Evolutionary conservation across 2,888 invertebrate genomes (phyloP), one percentile per base, ranked within the genome.

Genomic region (Helobdella robusta): DNA sequence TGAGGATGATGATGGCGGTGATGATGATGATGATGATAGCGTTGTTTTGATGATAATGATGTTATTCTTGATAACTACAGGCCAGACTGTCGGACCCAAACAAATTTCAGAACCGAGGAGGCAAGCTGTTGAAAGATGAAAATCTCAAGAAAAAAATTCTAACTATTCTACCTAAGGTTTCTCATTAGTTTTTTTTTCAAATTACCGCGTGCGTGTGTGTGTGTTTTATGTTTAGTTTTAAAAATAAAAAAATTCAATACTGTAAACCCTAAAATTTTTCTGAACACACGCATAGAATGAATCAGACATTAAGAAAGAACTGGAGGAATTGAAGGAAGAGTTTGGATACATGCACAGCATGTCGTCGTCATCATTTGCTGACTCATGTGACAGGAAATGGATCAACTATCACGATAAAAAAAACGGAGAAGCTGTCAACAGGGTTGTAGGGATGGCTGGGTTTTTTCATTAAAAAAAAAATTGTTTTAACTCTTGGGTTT

Each of bases 61-160:
- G 8, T 56, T 56, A n/a, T n/a, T 56, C 32, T 32, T 56, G 4
- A 8, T 48, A 11, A 3, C 18, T 4, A 11, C 56, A 56, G 56
- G 56, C 2, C n/a, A 25, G 56, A n/a, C 28, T 28, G 28, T 30
- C 28, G 4, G 56, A 56, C 32, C 56, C 56, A 25, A 32, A 56
- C 8, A 56, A 56, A 30, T 56, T 56, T 28, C 30, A 30, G 11
- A 56, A 56, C 32, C 28, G 56, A 11, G 56, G 56, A 25, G 56
- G 56, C 28, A 56, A 32, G 32, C 28, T 56, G 56, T 28, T 56
- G 56, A 56, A 56, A 56, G 56, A 56, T 32, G 56, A 56, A 28
- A n/a, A n/a, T n/a, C 30, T 56, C 4, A 56, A 56, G 23, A 56
- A 56, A 32, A 56, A 56, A 56, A 28, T 56, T 28, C 56, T 56